Conservation (phyloP, 2,888 invertebrate species). For the Agonopterix subpropinquella region DNA sequence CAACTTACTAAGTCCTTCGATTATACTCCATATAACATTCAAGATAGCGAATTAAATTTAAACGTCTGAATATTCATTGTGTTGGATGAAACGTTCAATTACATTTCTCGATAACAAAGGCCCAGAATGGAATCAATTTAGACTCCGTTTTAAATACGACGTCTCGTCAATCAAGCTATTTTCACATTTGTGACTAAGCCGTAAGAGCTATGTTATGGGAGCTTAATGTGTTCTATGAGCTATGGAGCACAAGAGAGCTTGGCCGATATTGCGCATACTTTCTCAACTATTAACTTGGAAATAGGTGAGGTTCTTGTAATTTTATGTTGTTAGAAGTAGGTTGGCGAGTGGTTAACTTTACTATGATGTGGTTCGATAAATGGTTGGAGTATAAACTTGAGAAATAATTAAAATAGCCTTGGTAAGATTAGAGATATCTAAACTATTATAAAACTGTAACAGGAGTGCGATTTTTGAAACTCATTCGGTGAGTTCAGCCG, state of each 20-base stretch:
- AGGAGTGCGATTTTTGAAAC: no score
- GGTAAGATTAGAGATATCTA: no score
- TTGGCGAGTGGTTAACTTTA: not conserved
- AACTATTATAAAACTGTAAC: no score
- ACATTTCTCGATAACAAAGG: constrained; percentile 34
- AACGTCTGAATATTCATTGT: constrained; percentile 31
- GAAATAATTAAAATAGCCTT: no score
- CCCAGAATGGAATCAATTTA: constrained; percentile 33
- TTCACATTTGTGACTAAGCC: no score
- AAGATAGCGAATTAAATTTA: constrained; percentile 22
- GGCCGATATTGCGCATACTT: constrained; percentile 27
- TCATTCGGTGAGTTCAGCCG: no score
- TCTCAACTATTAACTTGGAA: constrained; percentile 25
- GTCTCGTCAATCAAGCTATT: no score
- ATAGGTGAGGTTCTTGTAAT: not conserved
- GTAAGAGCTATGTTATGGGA: no score
- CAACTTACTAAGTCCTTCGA: no score
- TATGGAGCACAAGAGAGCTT: not conserved
- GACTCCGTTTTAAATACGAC: constrained; percentile 8
- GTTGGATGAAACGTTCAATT: constrained; percentile 29
- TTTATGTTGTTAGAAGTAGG: constrained; percentile 5
- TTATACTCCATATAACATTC: not conserved
- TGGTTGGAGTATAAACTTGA: not conserved
- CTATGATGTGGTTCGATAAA: not conserved
- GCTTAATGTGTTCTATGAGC: no score